Evolutionary conservation across 1,140 invertebrate species (phyloP).

Genomic region (Scaptomyza hsui): DNA sequence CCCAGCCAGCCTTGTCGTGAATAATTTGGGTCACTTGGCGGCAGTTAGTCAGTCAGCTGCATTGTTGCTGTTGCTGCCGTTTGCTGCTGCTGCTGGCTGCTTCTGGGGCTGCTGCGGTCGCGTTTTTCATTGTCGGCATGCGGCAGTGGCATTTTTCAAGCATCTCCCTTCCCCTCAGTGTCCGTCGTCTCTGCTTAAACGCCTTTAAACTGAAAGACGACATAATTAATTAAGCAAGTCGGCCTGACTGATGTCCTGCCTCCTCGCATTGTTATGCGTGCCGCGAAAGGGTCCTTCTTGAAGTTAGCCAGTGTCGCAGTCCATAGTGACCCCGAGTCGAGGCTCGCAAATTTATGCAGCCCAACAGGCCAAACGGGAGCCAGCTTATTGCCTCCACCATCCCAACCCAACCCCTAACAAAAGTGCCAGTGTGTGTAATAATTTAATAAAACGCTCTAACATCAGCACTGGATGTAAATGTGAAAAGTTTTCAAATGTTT

Average conservation of each 20-base stretch:
- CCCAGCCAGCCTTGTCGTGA: slow-evolving; percentile 54
- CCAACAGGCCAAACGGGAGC: slow-evolving; percentile 55
- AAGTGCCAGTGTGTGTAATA: slow-evolving; percentile 60
- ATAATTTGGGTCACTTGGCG: slow-evolving; percentile 80
- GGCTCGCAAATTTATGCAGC: slow-evolving; percentile 67
- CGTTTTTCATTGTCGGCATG: slow-evolving; percentile 81
- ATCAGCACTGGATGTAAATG: slow-evolving; percentile 81
- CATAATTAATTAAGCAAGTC: slow-evolving; percentile 81
- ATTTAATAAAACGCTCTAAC: slow-evolving; percentile 81
- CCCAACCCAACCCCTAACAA: slow-evolving; percentile 22
- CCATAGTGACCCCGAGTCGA: slow-evolving; percentile 22
- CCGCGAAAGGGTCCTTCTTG: slow-evolving; percentile 56
- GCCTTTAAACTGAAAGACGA: slow-evolving; percentile 80
- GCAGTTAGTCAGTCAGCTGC: slow-evolving; percentile 77
- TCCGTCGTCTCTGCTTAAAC: slow-evolving; percentile 55
- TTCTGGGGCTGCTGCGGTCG: slow-evolving; percentile 59
- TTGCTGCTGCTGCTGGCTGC: slow-evolving; percentile 26
- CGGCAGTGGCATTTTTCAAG: slow-evolving; percentile 78
- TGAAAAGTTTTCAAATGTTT: slow-evolving; percentile 81
- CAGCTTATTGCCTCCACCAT: slow-evolving; percentile 41
- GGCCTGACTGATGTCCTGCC: slow-evolving; percentile 71
- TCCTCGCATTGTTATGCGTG: slow-evolving; percentile 73
- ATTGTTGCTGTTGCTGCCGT: slow-evolving; percentile 61
- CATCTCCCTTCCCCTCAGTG: slow-evolving; percentile 8
- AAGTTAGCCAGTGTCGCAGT: slow-evolving; percentile 36